Percentiles rank a stretch among this genome's conserved stretches.
These are phyloP conservation scores for Calypte anna DNA, from an alignment of 2,113 vertebrate genomes.

Conservation along the genomic window DNA sequence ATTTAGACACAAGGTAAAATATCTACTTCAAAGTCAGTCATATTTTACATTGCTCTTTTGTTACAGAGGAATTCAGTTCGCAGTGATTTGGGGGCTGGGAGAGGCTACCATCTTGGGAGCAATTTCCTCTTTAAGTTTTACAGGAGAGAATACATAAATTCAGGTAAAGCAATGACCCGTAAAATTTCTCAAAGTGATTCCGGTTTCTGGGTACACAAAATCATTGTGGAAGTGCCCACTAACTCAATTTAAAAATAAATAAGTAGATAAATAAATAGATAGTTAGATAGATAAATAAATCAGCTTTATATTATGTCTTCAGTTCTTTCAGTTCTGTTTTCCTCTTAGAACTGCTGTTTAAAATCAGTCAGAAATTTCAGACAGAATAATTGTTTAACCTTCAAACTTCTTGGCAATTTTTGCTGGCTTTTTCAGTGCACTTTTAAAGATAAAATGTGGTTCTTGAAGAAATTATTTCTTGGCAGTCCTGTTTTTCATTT, in stretches of 20 bases:
- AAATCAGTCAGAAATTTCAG: conserved; percentile 29
- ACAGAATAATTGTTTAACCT: not conserved
- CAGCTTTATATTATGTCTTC: not conserved
- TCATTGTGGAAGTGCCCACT: not conserved
- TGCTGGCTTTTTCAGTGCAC: not conserved
- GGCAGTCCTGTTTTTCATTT: not conserved
- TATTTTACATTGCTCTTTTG: not conserved
- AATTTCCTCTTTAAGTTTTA: not conserved
- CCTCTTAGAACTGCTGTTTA: conserved; percentile 9
- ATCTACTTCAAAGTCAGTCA: not conserved
- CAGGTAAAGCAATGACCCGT: not conserved
- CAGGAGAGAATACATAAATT: not conserved
- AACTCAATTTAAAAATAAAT: not conserved
- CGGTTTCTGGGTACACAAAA: not conserved
- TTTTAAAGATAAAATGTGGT: not conserved
- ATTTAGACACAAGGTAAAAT: conserved; percentile 24
- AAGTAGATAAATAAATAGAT: too few relatives aligned
- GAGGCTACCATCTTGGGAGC: not conserved
- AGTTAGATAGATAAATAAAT: too few relatives aligned
- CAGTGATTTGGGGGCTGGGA: not conserved
- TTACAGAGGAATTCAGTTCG: not conserved
- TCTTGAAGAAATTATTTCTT: not conserved
- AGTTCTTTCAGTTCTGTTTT: not conserved
- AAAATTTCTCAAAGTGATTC: not conserved
- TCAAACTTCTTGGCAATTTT: conserved; percentile 4